These are phyloP conservation scores for Tapera naevia DNA, from an alignment of 2,797 vertebrate species.

Conservation along the genomic window DNA sequence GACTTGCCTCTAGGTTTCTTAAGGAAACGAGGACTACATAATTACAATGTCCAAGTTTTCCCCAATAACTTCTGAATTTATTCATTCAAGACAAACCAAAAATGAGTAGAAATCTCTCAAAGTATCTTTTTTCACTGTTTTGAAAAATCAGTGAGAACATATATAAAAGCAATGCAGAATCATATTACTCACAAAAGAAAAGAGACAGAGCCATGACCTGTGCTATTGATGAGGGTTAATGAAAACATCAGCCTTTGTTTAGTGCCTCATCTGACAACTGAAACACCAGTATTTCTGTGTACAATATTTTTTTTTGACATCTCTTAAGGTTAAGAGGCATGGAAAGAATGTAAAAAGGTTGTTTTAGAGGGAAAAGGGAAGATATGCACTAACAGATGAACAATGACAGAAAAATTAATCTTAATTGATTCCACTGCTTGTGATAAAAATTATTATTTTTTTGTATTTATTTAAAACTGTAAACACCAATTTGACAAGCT, in stretches of 20 bases:
- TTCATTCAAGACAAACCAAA: background rate
- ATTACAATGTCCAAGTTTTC: background rate
- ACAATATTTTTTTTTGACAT: background rate
- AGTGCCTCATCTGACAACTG: background rate
- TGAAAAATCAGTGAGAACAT: background rate
- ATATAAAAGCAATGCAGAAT: background rate
- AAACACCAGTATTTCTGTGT: background rate
- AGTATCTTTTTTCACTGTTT: background rate
- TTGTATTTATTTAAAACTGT: background rate
- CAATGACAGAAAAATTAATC: background rate
- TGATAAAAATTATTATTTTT: background rate
- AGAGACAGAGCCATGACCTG: background rate
- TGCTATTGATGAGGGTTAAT: background rate
- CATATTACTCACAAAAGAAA: background rate
- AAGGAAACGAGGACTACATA: background rate
- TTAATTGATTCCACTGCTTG: background rate
- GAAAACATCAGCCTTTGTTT: background rate
- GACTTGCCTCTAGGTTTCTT: fast-evolving
- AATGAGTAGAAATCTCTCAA: background rate
- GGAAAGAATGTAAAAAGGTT: background rate
- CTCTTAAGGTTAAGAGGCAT: background rate
- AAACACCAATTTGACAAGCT: background rate
- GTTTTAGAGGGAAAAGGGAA: background rate
- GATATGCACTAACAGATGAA: background rate
- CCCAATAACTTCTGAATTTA: background rate